Evolutionary conservation across 1,140 invertebrate species (phyloP), one percentile per base, ranked within the genome.

Genomic region (Drosophila takahashii): DNA sequence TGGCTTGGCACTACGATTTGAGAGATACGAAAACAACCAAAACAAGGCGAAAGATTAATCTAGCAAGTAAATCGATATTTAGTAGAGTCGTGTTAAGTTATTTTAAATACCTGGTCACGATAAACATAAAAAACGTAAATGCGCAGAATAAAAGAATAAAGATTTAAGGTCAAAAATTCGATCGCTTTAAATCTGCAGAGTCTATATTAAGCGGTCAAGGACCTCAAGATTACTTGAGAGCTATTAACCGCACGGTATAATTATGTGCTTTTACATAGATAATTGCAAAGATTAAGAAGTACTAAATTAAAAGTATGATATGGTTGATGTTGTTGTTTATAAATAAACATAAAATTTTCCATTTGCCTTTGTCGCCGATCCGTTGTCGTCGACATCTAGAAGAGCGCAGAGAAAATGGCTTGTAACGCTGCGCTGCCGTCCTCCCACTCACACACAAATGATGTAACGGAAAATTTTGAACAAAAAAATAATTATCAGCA

Each of bases 261-360:
- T n/a, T n/a, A n/a, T n/a, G n/a, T n/a, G n/a, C n/a, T n/a, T n/a
- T 37, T 8, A 26, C 2, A 32, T 16, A 54, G 47, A 52, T 32
- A 59, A 70, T 80, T 56, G 59, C 69, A 42, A 45, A 64, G 58
- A 45, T 54, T 34, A 57, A n/a, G n/a, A 61, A 44, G 32, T 66
- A 42, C 52, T 61, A 54, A 56, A 59, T 41, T 58, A 34, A 32
- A 36, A 53, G 75, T 71, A 44, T 18, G 41, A 18, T 6, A 18
- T 18, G 41, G 41, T 18, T 10, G 41, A 18, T 57, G 18, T 27
- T 48, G 42, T 50, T 45, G 36, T 65, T 70, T 81, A 81, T 71
- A 81, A 86, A 76, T 86, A 85, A 62, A 81, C 59, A 66, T 81
- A 60, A 86, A 86, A 86, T 75, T 86, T 87, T 89, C 83, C 83